Conservation (phyloP, 2,113 vertebrate species). For the Eolophus roseicapilla region DNA sequence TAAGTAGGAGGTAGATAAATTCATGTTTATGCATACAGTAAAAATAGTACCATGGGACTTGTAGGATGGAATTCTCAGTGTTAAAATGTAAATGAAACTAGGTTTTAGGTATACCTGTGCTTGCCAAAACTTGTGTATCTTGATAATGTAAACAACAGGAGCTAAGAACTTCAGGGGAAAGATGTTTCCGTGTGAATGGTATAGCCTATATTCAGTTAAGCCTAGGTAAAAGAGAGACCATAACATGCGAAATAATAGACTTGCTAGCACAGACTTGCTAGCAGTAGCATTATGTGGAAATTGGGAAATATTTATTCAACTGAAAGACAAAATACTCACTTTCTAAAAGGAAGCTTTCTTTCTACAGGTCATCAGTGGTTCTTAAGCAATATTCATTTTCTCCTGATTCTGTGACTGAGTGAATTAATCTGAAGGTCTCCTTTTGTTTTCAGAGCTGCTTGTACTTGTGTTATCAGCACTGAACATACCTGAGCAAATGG, state of each 20-base stretch:
- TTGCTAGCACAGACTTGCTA: background rate
- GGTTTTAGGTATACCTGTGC: background rate
- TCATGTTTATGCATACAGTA: background rate
- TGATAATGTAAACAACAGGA: background rate
- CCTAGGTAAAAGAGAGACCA: background rate
- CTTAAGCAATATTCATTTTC: background rate
- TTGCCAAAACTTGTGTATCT: background rate
- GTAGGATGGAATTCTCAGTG: background rate
- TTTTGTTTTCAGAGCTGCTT: constrained; percentile 15
- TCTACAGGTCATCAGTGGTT: background rate
- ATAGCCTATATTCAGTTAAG: background rate
- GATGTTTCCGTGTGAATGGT: background rate
- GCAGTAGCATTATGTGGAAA: background rate
- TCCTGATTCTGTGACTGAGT: background rate
- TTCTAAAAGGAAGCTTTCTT: background rate
- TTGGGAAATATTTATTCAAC: background rate
- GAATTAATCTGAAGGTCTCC: background rate
- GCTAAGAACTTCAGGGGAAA: background rate
- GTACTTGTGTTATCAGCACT: background rate
- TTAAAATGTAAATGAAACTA: background rate
- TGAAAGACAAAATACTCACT: background rate
- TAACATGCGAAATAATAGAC: background rate
- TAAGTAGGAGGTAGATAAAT: background rate
- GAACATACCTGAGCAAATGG: constrained; percentile 14
- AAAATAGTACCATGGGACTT: background rate